A percentile compares a stretch with the other conserved stretches of the same genome.
Conservation (phyloP, 2,888 invertebrate species). For the Diarsia brunnea region DNA sequence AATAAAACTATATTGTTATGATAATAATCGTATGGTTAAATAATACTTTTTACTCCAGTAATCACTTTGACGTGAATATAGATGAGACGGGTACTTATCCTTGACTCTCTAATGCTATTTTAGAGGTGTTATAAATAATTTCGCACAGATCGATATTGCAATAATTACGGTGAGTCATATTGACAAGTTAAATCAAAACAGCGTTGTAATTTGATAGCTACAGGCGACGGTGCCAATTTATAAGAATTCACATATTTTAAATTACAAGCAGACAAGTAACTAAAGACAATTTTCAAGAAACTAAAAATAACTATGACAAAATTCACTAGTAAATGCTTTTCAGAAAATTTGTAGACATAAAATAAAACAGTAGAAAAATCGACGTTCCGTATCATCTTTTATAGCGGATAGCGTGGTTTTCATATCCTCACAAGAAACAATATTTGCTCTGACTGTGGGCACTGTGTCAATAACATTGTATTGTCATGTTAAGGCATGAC, state of each 20-base stretch:
- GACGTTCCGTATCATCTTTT: not conserved
- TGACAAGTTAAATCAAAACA: not conserved
- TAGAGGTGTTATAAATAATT: not conserved
- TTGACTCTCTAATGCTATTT: not conserved
- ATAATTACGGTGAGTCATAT: not conserved
- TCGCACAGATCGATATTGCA: not conserved
- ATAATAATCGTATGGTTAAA: too few relatives aligned
- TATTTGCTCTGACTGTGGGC: conserved; percentile 14
- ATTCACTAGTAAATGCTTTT: not conserved
- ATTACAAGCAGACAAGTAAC: not conserved
- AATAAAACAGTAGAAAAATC: conserved; percentile 10
- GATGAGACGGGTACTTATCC: not conserved
- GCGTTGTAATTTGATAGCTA: not conserved
- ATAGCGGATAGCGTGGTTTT: conserved; percentile 9
- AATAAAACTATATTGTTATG: too few relatives aligned
- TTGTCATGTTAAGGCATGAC: not conserved
- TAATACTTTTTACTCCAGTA: too few relatives aligned
- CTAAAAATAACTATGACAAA: not conserved
- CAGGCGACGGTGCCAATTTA: not conserved
- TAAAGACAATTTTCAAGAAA: not conserved
- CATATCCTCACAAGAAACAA: conserved; percentile 16
- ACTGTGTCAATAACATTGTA: not conserved
- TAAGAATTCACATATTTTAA: not conserved
- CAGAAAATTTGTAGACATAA: not conserved
- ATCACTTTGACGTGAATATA: too few relatives aligned